phyloP scores from a whole-genome alignment of 2,888 invertebrate species.

The Morpho achilles region DNA sequence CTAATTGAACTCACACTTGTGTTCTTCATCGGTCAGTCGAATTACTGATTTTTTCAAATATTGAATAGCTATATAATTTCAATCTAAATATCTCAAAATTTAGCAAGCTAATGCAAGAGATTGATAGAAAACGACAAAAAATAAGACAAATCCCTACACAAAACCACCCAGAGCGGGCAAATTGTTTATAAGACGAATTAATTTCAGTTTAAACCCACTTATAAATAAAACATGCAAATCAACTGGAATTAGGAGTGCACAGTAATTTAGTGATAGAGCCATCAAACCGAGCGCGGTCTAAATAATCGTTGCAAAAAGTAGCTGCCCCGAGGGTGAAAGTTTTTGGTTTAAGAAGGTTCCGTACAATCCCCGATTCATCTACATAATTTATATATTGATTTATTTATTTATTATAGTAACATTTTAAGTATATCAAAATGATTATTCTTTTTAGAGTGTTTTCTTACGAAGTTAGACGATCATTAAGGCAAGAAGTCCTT shows the following conservation, averaged over 20 bases:
- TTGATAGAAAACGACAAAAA: background rate
- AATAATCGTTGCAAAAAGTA: conserved; percentile 30
- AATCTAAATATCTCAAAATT: background rate
- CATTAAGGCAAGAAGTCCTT: no score
- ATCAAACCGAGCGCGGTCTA: conserved; percentile 32
- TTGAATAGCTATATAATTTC: no score
- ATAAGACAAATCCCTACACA: conserved; percentile 2
- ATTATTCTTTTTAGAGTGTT: no score
- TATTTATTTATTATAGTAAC: no score
- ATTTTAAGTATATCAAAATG: no score
- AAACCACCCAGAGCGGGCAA: conserved; percentile 12
- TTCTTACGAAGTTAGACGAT: no score
- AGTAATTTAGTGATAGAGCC: conserved; percentile 24
- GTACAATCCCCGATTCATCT: conserved; percentile 11
- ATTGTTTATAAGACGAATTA: conserved; percentile 17
- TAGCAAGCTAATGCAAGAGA: background rate
- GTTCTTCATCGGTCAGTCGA: no score
- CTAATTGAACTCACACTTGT: no score
- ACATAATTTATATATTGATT: background rate
- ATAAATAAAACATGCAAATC: conserved; percentile 21
- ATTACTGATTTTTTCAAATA: no score
- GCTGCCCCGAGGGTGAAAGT: background rate
- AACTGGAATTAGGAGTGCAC: conserved; percentile 17
- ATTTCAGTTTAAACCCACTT: conserved; percentile 14
- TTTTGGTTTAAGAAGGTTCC: background rate